Percentiles rank a stretch among this genome's conserved stretches.
phyloP scores from a whole-genome alignment of 23 tunicate species.

The Diplosoma virens region DNA sequence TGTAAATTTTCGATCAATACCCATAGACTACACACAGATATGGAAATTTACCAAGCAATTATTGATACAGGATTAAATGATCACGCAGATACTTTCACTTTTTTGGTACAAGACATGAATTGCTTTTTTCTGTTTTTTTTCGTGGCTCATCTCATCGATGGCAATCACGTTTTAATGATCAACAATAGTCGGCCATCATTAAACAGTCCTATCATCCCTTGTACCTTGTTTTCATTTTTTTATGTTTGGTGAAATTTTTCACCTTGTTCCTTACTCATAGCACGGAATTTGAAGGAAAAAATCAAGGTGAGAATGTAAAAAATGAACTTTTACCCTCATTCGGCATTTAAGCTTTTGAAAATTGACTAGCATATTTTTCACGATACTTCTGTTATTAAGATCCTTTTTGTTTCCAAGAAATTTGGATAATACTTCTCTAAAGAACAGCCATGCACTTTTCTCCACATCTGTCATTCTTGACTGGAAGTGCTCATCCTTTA shows the following conservation, averaged over 20 bases:
- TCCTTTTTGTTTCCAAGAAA: constrained; percentile 8
- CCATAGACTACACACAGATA: constrained; percentile 4
- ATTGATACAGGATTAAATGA: constrained; percentile 13
- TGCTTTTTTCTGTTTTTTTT: constrained; percentile 18
- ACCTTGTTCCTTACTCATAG: constrained; percentile 6
- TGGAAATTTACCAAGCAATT: constrained; percentile 3
- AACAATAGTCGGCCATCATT: constrained; percentile 20
- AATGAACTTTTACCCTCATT: constrained; percentile 20
- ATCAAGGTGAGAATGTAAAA: constrained; percentile 26
- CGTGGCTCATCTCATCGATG: background rate
- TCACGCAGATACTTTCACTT: constrained; percentile 1
- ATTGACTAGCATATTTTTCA: too few species aligned
- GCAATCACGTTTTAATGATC: constrained; percentile 18
- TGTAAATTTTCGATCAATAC: background rate
- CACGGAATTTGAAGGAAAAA: constrained; percentile 11
- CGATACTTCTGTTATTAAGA: constrained; percentile 4
- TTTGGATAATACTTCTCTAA: constrained; percentile 13
- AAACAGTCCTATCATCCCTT: constrained; percentile 14
- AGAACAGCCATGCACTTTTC: constrained; percentile 13
- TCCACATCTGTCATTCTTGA: constrained; percentile 15
- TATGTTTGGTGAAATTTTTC: constrained; percentile 4
- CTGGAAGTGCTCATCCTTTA: constrained; percentile 11
- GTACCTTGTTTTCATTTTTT: constrained; percentile 23
- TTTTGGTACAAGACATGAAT: constrained; percentile 14
- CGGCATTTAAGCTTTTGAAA: constrained; percentile 5